A percentile compares a stretch with the other conserved stretches of the same genome.
Evolutionary conservation across 2,797 vertebrate species (phyloP).

Genomic region (Schizothorax lantsangensis): DNA sequence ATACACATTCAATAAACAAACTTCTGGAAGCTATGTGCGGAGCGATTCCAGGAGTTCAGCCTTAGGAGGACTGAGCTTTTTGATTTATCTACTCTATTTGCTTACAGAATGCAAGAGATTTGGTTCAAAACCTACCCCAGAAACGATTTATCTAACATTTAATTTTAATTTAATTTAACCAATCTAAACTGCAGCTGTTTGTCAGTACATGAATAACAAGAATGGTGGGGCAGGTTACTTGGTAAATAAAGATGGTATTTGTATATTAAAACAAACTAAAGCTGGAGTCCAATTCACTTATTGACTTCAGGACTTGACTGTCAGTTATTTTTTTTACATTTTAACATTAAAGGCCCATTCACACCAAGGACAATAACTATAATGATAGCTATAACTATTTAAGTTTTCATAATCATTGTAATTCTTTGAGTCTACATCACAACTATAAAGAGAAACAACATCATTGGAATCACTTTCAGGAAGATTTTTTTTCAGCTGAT

Average conservation of each 20-base stretch:
- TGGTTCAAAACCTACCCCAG: not conserved
- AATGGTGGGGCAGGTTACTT: not conserved
- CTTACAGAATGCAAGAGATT: not conserved
- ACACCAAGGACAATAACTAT: not conserved
- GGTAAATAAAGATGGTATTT: not conserved
- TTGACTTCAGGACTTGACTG: not conserved
- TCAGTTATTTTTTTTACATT: not conserved
- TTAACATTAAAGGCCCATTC: not conserved
- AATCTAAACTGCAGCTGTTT: not conserved
- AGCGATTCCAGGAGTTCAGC: not conserved
- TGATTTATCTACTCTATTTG: not conserved
- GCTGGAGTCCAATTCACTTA: not conserved
- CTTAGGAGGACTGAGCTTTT: conserved; percentile 4
- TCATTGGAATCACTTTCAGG: not conserved
- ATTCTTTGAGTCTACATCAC: not conserved
- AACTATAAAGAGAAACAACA: not conserved
- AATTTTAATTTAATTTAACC: not conserved
- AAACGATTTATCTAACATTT: not conserved
- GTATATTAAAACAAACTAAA: not conserved
- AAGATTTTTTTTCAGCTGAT: not conserved
- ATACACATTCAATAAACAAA: not conserved
- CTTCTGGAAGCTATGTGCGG: too few species aligned
- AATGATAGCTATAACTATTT: not conserved
- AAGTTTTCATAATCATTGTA: not conserved
- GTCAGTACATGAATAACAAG: not conserved